Evolutionary conservation across 2,888 invertebrate genomes (phyloP), one percentile per base, ranked within the genome.

Genomic region (Frankliniella fusca): DNA sequence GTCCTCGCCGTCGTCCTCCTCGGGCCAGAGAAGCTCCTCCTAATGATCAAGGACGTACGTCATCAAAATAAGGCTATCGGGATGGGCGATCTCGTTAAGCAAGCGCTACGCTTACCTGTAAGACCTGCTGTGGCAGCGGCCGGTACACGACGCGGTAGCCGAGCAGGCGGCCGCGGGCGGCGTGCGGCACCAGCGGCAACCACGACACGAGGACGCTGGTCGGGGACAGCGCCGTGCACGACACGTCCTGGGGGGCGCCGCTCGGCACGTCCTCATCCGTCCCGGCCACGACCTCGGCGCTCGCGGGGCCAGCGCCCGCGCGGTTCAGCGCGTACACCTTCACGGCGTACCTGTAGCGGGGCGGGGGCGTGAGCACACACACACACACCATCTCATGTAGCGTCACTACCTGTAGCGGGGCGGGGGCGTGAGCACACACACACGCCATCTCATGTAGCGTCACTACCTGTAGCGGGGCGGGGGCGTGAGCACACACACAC

Each of bases 91-190:
- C n/a, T n/a, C n/a, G n/a, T n/a, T n/a, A 9, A 9, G 10, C 50
- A 7, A 3, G 3, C 54, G 11, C 54, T 1, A 54, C 54, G 2
- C 54, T 11, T 54, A 65, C 65, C 65, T 70, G 70, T 27, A 70
- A 27, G 23, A 27, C 70, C 70, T 70, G 70, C 70, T 70, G 70
- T 11, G 70, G 70, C 70, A 87, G 18, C 87, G 87, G 82, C 87
- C 83, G 86, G 85, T 88, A 88, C 65, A 88, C 84, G 48, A 89
- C 87, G 83, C 87, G 87, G 85, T 88, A 89, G 3, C 89, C 89
- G 84, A 88, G 88, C 20, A 89, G 87, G 48, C 88, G 86, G 3
- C 89, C 89, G 84, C 89, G 87, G 15, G 89, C 86, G 0, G 88
- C 86, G 83, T 86, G 86, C 28, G 87, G 85, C 0, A 88, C 88